These are phyloP conservation scores for Setophaga kirtlandii DNA, from an alignment of 2,113 vertebrate genomes.

Conservation along the genomic window DNA sequence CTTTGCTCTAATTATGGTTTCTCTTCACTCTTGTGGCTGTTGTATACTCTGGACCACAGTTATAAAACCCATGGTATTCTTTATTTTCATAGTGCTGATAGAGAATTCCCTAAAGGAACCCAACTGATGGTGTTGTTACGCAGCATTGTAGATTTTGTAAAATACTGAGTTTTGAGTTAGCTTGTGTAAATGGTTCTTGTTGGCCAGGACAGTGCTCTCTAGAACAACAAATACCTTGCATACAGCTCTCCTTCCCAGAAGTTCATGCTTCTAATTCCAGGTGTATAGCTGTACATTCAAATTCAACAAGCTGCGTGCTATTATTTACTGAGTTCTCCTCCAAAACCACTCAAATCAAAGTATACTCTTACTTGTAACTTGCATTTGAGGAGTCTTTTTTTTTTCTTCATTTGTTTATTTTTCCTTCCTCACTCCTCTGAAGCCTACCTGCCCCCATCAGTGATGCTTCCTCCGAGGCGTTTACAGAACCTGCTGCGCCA, in stretches of 20 bases:
- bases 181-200: background rate
- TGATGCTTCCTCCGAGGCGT: conserved; percentile 95
- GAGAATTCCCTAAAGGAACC: background rate
- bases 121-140: background rate
- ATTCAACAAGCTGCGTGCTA: background rate
- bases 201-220: background rate
- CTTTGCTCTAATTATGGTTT: background rate
- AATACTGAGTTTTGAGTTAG: background rate
- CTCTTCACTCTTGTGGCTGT: background rate
- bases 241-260: background rate
- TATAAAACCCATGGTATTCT: background rate
- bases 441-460: conserved; percentile 95
- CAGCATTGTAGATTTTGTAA: background rate
- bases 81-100: background rate
- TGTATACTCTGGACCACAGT: background rate
- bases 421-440: conserved; percentile 11
- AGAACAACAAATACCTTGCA: background rate
- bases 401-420: background rate
- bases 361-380: background rate
- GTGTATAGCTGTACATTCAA: background rate
- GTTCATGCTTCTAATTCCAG: background rate
- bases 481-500: conserved; percentile 93
- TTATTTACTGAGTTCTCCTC: background rate
- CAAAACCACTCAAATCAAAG: background rate
- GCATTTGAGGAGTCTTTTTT: background rate